These are phyloP conservation scores for Stichodactyla mertensii DNA, from an alignment of 64 coral and sea anemone species.

Conservation along the genomic window DNA sequence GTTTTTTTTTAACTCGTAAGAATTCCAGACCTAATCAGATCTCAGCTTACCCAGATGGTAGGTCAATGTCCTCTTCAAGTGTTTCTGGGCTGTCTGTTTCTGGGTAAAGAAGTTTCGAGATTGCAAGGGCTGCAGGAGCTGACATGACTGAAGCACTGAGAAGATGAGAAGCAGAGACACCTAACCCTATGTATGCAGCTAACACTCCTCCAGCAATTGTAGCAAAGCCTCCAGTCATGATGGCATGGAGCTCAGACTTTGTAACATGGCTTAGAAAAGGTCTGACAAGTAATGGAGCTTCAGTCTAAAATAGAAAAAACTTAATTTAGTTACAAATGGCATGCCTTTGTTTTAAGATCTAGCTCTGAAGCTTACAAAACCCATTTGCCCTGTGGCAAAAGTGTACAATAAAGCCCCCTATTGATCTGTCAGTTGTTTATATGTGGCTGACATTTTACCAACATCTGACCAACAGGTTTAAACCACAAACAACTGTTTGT, in stretches of 20 bases:
- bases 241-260: constrained; percentile 90
- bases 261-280: constrained; percentile 85
- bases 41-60: constrained; percentile 62
- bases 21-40: background rate
- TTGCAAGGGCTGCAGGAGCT: constrained; percentile 81
- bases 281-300: constrained; percentile 76
- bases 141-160: constrained; percentile 95
- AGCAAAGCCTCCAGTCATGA: constrained; percentile 93
- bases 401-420: no score
- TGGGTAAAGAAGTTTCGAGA: constrained; percentile 85
- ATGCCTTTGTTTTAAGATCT: no score
- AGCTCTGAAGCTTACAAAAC: no score
- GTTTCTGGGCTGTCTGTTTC: constrained; percentile 79
- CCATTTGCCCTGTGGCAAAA: no score
- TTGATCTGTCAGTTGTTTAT: no score
- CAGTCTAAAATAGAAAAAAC: constrained; percentile 40
- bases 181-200: constrained; percentile 81
- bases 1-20: background rate
- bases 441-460: no score
- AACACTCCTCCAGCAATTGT: constrained; percentile 88
- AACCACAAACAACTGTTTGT: no score
- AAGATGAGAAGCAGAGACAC: constrained; percentile 74
- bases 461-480: no score
- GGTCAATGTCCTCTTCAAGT: constrained; percentile 72
- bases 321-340: no score